phyloP scores from a whole-genome alignment of 2,888 invertebrate species.

The Cephus spinipes region DNA sequence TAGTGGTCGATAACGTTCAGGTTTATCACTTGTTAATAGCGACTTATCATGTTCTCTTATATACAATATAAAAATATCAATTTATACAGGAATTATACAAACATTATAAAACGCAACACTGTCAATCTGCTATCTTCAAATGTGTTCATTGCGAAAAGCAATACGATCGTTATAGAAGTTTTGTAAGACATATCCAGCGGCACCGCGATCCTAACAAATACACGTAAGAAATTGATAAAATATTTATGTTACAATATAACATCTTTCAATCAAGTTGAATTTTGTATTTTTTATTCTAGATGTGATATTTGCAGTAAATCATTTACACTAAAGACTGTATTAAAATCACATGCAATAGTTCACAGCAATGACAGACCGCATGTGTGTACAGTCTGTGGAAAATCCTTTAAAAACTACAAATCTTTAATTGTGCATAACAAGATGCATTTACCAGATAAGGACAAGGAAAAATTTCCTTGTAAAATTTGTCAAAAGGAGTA shows the following conservation, averaged over 20 bases:
- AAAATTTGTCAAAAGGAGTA: slow-evolving; percentile 48
- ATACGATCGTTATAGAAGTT: slow-evolving; percentile 48
- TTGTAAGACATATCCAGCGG: slow-evolving; percentile 47
- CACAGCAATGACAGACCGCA: slow-evolving; percentile 49
- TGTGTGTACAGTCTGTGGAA: slow-evolving; percentile 47
- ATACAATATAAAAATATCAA: neutral
- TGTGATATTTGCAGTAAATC: slow-evolving; percentile 53
- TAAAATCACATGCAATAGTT: slow-evolving; percentile 47
- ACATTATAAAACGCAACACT: slow-evolving; percentile 43
- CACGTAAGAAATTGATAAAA: slow-evolving; percentile 33
- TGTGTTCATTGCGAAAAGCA: slow-evolving; percentile 46
- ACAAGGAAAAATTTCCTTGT: slow-evolving; percentile 46
- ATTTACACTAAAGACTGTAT: slow-evolving; percentile 46
- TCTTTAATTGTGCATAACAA: slow-evolving; percentile 48
- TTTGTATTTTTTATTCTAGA: slow-evolving; percentile 27
- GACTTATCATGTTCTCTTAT: neutral
- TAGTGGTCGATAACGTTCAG: slow-evolving; percentile 18
- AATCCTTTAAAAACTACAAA: slow-evolving; percentile 51
- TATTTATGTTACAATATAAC: neutral
- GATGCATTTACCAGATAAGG: slow-evolving; percentile 47
- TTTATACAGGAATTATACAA: slow-evolving; percentile 31
- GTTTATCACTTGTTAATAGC: slow-evolving; percentile 6
- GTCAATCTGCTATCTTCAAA: slow-evolving; percentile 44
- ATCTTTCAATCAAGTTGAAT: slow-evolving; percentile 3
- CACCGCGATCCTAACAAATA: slow-evolving; percentile 45